Evolutionary conservation across 2,797 vertebrate genomes (phyloP).

Genomic region (Pitangus sulphuratus): DNA sequence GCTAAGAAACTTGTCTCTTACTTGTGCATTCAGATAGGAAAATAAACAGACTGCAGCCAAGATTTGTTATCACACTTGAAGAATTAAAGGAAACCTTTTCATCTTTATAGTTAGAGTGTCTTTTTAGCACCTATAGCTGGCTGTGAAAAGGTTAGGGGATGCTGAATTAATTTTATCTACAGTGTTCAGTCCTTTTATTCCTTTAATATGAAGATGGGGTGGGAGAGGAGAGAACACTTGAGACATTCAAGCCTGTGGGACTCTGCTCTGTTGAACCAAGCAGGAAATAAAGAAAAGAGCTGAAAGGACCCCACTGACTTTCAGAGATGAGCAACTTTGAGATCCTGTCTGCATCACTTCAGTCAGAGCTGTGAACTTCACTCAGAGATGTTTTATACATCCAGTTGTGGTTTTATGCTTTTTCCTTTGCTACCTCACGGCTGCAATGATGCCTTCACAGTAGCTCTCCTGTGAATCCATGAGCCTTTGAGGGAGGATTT

Average conservation of each 20-base stretch:
- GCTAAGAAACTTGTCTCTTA: not conserved
- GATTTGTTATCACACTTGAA: not conserved
- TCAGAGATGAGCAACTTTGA: not conserved
- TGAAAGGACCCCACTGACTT: not conserved
- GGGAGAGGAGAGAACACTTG: not conserved
- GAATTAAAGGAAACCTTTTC: not conserved
- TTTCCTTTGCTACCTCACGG: not conserved
- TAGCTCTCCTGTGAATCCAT: not conserved
- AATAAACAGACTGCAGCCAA: not conserved
- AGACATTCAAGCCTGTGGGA: not conserved
- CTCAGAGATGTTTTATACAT: not conserved
- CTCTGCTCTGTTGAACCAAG: not conserved
- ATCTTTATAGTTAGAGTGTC: not conserved
- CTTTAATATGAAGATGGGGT: not conserved
- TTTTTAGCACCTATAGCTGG: not conserved
- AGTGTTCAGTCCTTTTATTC: not conserved
- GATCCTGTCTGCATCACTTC: not conserved
- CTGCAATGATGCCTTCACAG: not conserved
- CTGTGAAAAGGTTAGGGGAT: not conserved
- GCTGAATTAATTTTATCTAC: not conserved
- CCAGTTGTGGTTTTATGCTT: not conserved
- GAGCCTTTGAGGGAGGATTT: not conserved
- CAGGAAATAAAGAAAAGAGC: not conserved
- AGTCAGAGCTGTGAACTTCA: not conserved
- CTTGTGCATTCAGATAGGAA: not conserved